A percentile compares a stretch with the other conserved stretches of the same genome.
These are phyloP conservation scores for Zaprionus bogoriensis DNA, from an alignment of 2,888 invertebrate species.

Conservation along the genomic window DNA sequence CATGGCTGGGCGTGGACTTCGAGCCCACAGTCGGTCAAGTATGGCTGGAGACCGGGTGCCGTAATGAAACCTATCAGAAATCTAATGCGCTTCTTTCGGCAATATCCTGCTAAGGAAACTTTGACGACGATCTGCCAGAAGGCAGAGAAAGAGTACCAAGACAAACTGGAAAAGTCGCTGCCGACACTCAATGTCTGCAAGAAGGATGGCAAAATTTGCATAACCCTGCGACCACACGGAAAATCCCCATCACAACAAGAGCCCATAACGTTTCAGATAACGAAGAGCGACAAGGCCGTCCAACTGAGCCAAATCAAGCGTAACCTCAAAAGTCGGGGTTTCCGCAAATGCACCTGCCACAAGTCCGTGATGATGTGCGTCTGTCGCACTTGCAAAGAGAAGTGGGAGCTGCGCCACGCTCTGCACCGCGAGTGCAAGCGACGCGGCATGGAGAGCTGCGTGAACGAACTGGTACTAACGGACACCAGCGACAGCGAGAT, in stretches of 20 bases:
- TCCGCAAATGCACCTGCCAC: slow-evolving; percentile 84
- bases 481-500: slow-evolving; percentile 84
- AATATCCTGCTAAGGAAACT: slow-evolving; percentile 64
- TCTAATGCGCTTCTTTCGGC: slow-evolving; percentile 79
- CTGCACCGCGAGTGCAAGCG: slow-evolving; percentile 83
- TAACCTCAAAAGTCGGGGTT: slow-evolving; percentile 84
- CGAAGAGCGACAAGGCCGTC: slow-evolving; percentile 84
- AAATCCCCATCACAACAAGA: slow-evolving; percentile 72
- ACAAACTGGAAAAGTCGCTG: background rate
- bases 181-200: slow-evolving; percentile 87
- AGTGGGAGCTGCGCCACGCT: slow-evolving; percentile 83
- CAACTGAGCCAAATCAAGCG: slow-evolving; percentile 84
- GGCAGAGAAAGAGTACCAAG: no score
- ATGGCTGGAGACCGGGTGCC: slow-evolving; percentile 81
- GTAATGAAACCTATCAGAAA: slow-evolving; percentile 77
- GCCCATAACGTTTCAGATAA: slow-evolving; percentile 87
- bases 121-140: no score
- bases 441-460: slow-evolving; percentile 59
- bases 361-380: slow-evolving; percentile 82
- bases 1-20: slow-evolving; percentile 88
- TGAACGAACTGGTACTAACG: slow-evolving; percentile 70
- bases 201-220: slow-evolving; percentile 86
- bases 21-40: slow-evolving; percentile 46
- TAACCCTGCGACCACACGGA: slow-evolving; percentile 81
- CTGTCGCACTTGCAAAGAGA: slow-evolving; percentile 80